Base-by-base conservation (phyloP, 2,113 vertebrate species). In the Setophaga petechia region DNA sequence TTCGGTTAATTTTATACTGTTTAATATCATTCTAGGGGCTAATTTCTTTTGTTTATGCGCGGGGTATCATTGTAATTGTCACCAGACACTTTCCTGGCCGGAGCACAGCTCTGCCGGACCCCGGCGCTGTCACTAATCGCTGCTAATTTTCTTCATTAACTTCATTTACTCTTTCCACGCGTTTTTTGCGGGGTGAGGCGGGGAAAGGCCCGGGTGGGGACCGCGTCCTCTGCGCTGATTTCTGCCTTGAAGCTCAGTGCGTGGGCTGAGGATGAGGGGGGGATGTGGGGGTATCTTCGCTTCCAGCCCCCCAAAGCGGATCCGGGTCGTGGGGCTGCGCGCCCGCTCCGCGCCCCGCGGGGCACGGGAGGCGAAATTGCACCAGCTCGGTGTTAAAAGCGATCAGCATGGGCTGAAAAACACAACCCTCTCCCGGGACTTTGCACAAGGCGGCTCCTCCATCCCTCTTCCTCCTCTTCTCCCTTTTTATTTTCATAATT, bases 121-220 rank as follows among this genome's bases (percentile, higher is more conserved):
- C 77, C 65, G 51, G 92, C 35, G 90, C 88, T 80, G 23, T 55
- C 57, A 87, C 84, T 97, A 98, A 98, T 97, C 95, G 97, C 95
- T 95, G 94, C 86, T 98, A 96, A 98, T 98, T 98, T 98, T 97
- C 97, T 97, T 97, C 97, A 97, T 98, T 98, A 97, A 97, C 97
- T 98, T 97, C 94, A 97, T 98, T 98, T 97, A 97, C 95, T 98
- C 95, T 98, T 97, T 97, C 96, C 97, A 97, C 90, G 92, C 88
- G 77, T 33, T 94, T 97, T 96, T 96, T 89, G 55, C 22, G 72
- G 79, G 46, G 30, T 17, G 55, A 94, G 83, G 43, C 0, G 14
- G 12, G 19, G 87, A 58, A 79, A 49, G 72, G 92, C 72, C 75
- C 43, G 11, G 14, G 37, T 55, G 47, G 72, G 63, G 30, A 31